A percentile compares a stretch with the other conserved stretches of the same genome.
Conservation (phyloP, 1,140 invertebrate genomes). For the Acromyrmex echinatior region DNA sequence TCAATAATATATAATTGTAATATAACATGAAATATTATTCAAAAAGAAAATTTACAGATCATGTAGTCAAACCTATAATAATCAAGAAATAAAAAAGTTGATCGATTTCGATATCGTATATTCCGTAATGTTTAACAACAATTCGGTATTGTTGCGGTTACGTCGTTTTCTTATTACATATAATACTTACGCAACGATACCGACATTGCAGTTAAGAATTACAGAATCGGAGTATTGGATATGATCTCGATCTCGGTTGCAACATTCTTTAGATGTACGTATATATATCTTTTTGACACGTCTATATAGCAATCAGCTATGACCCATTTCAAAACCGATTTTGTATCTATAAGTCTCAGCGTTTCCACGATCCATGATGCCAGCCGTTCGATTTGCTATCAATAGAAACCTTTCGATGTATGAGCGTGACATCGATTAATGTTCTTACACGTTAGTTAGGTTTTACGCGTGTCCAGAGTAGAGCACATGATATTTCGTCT, state of each 20-base stretch:
- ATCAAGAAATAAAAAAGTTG: not conserved
- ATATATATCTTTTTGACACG: not conserved
- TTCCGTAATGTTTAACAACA: no score
- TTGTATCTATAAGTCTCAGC: not conserved
- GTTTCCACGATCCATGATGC: conserved; percentile 12
- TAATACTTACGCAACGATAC: no score
- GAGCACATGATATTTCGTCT: conserved; percentile 33
- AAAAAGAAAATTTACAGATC: not conserved
- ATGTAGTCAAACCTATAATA: not conserved
- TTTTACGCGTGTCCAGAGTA: conserved; percentile 25
- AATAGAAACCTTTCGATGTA: conserved; percentile 23
- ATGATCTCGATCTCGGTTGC: conserved; percentile 9
- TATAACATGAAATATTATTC: not conserved
- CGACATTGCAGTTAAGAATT: no score
- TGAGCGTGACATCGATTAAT: conserved; percentile 44
- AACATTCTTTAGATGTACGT: conserved; percentile 13
- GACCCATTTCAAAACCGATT: conserved; percentile 43
- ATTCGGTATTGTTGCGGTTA: no score
- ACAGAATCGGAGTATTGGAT: not conserved
- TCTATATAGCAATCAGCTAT: conserved; percentile 1
- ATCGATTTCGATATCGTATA: not conserved
- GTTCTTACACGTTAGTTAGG: conserved; percentile 36
- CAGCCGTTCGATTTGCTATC: conserved; percentile 2
- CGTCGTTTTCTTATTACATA: no score
- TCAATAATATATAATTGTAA: no score